phyloP scores from a whole-genome alignment of 2,113 vertebrate species.

The Paramisgurnus dabryanus region DNA sequence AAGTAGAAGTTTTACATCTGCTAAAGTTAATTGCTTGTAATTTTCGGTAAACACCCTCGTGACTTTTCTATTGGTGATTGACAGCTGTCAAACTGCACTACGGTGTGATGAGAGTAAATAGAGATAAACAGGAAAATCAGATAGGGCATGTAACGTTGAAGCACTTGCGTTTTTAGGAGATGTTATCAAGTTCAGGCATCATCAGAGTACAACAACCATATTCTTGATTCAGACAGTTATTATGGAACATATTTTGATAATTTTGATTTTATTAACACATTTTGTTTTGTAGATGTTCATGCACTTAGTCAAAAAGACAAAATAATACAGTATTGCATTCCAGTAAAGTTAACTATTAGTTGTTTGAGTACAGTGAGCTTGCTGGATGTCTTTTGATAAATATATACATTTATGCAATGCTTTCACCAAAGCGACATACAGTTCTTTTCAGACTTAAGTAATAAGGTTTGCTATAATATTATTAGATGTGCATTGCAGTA shows the following conservation, averaged over 20 bases:
- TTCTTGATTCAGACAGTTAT: not conserved
- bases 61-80: not conserved
- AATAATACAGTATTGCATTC: not conserved
- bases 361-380: no score
- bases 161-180: not conserved
- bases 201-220: not conserved
- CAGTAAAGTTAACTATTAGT: no score
- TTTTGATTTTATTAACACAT: no score
- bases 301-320: not conserved
- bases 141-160: not conserved
- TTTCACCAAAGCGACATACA: no score
- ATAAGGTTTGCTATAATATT: no score
- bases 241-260: no score
- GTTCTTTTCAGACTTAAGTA: no score
- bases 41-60: not conserved
- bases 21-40: not conserved
- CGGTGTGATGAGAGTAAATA: not conserved
- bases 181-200: not conserved
- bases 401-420: no score
- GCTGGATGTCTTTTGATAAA: no score
- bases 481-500: not conserved
- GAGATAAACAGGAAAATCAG: not conserved
- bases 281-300: not conserved
- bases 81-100: not conserved
- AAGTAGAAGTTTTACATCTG: not conserved